A percentile compares a stretch with the other conserved stretches of the same genome.
Evolutionary conservation across 2,113 vertebrate genomes (phyloP).

Genomic region (Morone chrysops): DNA sequence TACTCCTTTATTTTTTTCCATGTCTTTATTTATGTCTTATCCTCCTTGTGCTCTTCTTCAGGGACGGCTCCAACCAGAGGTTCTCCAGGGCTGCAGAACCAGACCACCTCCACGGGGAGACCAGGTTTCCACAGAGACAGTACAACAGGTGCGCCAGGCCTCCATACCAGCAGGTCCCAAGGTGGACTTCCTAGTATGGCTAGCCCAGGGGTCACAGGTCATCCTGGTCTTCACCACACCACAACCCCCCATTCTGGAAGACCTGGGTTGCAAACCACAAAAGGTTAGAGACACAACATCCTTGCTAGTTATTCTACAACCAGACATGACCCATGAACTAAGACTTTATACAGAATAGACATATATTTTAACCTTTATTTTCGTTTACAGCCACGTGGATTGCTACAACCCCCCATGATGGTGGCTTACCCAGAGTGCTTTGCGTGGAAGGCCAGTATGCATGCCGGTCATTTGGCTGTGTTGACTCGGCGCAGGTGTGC

Average conservation of each 20-base stretch:
- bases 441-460: conserved; percentile 84
- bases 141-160: conserved; percentile 71
- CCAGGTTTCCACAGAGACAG: conserved; percentile 56
- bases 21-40: background rate
- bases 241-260: conserved; percentile 37
- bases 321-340: background rate
- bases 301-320: background rate
- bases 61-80: conserved; percentile 66
- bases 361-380: background rate
- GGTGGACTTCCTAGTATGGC: conserved; percentile 74
- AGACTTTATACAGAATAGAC: background rate
- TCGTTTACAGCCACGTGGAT: conserved; percentile 53
- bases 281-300: conserved; percentile 35
- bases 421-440: conserved; percentile 72
- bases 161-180: conserved; percentile 62
- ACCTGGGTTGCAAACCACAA: conserved; percentile 65
- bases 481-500: conserved; percentile 82
- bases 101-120: conserved; percentile 64
- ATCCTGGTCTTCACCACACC: conserved; percentile 48
- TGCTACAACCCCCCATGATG: conserved; percentile 31
- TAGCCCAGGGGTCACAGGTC: conserved; percentile 55
- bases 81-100: conserved; percentile 73
- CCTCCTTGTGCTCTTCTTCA: conserved; percentile 1
- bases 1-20: background rate
- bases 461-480: conserved; percentile 85